Conservation (phyloP, 92 coral and sea anemone species). For the Paragorgia papillata region DNA sequence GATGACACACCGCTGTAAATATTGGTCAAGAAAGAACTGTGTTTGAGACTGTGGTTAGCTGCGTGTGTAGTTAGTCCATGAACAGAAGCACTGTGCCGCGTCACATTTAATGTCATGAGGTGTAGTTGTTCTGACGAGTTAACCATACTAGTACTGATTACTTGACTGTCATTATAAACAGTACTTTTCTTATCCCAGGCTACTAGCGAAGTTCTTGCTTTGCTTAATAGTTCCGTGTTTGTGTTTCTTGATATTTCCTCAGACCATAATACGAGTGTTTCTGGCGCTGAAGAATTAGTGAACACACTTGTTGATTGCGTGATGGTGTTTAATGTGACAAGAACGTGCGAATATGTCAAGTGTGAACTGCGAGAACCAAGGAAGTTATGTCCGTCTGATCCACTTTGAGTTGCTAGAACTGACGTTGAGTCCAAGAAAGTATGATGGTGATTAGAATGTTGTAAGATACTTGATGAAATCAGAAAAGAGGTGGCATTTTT, state of each 20-base stretch:
- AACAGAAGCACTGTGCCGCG: not conserved
- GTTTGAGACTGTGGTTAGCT: too few relatives aligned
- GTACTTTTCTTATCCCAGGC: too few relatives aligned
- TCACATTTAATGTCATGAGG: too few relatives aligned
- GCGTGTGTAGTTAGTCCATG: not conserved
- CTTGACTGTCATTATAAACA: too few relatives aligned
- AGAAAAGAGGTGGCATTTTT: not conserved
- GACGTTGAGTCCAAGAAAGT: not conserved
- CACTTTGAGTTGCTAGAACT: not conserved
- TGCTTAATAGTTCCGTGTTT: not conserved
- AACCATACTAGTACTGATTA: too few relatives aligned
- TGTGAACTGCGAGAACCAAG: not conserved
- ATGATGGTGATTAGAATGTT: not conserved
- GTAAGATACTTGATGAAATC: not conserved
- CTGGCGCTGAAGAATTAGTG: not conserved
- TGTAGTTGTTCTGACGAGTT: too few relatives aligned
- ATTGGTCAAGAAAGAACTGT: too few relatives aligned
- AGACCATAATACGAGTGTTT: not conserved
- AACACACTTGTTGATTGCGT: conserved; percentile 6
- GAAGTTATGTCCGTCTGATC: not conserved
- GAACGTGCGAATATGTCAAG: not conserved
- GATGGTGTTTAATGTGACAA: not conserved
- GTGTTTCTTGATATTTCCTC: too few relatives aligned
- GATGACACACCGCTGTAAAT: not conserved
- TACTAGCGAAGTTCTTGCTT: too few relatives aligned